A percentile compares a stretch with the other conserved stretches of the same genome.
These are phyloP conservation scores for Ornithorhynchus anatinus DNA, from an alignment of 2,113 vertebrate species.

Conservation along the genomic window DNA sequence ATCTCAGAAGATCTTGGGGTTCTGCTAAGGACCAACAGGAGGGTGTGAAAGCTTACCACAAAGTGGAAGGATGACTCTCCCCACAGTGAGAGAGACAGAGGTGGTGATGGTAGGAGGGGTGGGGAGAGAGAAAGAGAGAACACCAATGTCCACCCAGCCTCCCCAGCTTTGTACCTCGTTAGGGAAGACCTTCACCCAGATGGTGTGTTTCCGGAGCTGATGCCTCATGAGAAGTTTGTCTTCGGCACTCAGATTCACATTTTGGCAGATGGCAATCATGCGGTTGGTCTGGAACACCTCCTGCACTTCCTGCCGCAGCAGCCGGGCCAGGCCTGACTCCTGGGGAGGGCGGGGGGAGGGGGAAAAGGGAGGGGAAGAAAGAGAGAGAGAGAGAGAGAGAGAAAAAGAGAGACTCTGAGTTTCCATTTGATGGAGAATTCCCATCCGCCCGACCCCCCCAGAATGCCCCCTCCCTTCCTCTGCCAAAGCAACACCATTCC, in stretches of 20 bases:
- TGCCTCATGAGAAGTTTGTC: slow-evolving; percentile 76
- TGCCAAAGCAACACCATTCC: no score
- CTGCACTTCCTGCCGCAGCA: slow-evolving; percentile 72
- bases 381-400: no score
- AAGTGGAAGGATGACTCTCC: no score
- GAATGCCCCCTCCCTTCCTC: no score
- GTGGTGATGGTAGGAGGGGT: rapidly evolving
- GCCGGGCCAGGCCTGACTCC: slow-evolving; percentile 65
- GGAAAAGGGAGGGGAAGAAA: no score
- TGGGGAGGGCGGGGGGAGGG: slow-evolving; percentile 38
- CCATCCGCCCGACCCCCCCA: no score
- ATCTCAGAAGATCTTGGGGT: no score
- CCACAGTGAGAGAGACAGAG: no score
- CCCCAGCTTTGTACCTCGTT: slow-evolving; percentile 80
- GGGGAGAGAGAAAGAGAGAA: rapidly evolving
- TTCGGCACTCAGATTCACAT: slow-evolving; percentile 67
- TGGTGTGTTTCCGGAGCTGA: slow-evolving; percentile 76
- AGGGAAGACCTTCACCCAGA: slow-evolving; percentile 80
- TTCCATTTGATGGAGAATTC: no score
- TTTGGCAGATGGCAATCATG: slow-evolving; percentile 88
- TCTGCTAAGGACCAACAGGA: no score
- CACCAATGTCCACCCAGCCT: rapidly evolving
- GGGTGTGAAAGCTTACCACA: no score
- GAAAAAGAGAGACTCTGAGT: no score
- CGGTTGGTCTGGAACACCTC: slow-evolving; percentile 72